phyloP scores from a whole-genome alignment of 2,113 vertebrate genomes.

The Tragelaphus scriptus region DNA sequence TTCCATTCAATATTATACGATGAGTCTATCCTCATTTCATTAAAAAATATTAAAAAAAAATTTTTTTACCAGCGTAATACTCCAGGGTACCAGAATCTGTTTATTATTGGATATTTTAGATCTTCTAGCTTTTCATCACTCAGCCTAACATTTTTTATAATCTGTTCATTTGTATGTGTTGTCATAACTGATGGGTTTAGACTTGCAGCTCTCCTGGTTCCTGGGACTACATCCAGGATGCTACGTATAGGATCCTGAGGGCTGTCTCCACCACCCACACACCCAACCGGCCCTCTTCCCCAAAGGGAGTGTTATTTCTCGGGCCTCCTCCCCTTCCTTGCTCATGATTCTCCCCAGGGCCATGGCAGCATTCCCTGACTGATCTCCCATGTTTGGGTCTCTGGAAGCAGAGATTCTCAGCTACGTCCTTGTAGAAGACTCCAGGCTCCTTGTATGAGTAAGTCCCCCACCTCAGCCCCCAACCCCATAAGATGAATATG shows the following conservation, averaged over 20 bases:
- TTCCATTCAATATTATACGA: not conserved
- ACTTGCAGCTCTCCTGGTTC: not conserved
- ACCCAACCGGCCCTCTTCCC: not conserved
- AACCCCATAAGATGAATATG: not conserved
- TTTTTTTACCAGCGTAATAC: not conserved
- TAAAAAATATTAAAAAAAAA: not conserved
- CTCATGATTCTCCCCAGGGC: not conserved
- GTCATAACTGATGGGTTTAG: not conserved
- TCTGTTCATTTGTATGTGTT: not conserved
- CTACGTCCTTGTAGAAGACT: not conserved
- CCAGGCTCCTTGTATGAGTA: not conserved
- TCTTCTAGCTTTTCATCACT: not conserved
- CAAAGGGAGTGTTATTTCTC: not conserved
- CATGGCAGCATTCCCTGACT: not conserved
- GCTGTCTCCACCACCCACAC: not conserved
- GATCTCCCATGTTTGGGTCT: not conserved
- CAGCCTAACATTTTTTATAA: not conserved
- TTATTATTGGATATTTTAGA: not conserved
- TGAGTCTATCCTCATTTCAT: not conserved
- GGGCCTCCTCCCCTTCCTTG: not conserved
- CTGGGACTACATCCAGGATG: rapidly evolving
- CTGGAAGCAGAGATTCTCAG: not conserved
- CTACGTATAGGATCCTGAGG: not conserved
- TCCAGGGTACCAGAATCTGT: not conserved
- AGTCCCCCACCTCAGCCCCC: not conserved